Base-by-base conservation (phyloP, 2,888 invertebrate genomes). In the Anagyrus pseudococci region DNA sequence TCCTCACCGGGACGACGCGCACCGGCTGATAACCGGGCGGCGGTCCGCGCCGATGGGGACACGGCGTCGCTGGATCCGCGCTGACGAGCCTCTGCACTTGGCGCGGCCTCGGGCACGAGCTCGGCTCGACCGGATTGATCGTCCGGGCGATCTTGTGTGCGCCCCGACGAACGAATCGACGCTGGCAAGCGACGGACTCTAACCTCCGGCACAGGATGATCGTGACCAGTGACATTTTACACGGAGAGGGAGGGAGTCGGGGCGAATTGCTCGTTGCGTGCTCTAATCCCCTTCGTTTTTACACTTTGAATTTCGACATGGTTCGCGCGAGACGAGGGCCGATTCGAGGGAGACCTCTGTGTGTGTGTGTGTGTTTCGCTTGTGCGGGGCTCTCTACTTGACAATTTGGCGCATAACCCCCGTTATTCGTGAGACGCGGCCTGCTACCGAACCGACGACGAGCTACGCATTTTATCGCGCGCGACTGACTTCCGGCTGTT, bases 71-170 rank as follows among this genome's bases (percentile, higher is more conserved):
- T 23, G 54, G 37, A 8, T 73, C 71, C 6, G 68, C 67, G 17
- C 59, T 67, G 13, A 73, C 70, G 17, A 73, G 66, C 67, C 71
- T 75, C 62, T 70, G 72, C 22, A 75, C 57, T 13, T 56, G 66
- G 22, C 66, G 64, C 19, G 75, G 75, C 23, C 68, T 64, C 26
- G 68, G 55, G 67, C 73, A 76, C 10, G 68, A 71, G 58, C 75
- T 75, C 22, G 77, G 74, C 41, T 73, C 72, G 1, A 78, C 75
- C 56, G 78, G 70, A 69, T 76, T 78, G 56, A 79, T 79, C 54
- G 77, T 76, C 43, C 71, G 72, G 2, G 68, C 73, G 61, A 75
- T 58, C 56, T 72, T 73, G 57, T 69, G 72, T 2, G 66, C 58
- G 13, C 70, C 67, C 26, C 4, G 8, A 22, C 44, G 2, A 19